These are phyloP conservation scores for Cryptocheilus praepositus DNA, from an alignment of 2,888 invertebrate genomes.

Conservation along the genomic window DNA sequence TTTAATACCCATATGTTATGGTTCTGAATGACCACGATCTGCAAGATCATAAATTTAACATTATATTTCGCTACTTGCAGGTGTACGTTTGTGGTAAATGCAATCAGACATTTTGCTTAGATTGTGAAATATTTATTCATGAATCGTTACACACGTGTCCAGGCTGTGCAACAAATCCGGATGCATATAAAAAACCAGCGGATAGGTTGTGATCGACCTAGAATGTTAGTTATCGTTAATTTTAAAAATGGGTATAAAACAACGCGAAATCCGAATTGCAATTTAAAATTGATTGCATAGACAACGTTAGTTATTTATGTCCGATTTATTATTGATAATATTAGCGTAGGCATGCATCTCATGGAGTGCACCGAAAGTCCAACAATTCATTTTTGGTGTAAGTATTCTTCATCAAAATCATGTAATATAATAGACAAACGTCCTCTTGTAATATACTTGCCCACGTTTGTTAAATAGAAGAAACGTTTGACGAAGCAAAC, in stretches of 20 bases:
- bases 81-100: conserved; percentile 90
- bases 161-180: conserved; percentile 88
- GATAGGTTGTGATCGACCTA: conserved; percentile 33
- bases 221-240: no score
- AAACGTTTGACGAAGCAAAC: not conserved
- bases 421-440: not conserved
- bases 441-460: not conserved
- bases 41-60: not conserved
- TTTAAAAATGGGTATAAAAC: no score
- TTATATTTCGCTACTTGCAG: conserved; percentile 75
- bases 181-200: conserved; percentile 67
- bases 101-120: conserved; percentile 88
- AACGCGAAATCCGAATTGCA: no score
- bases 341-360: not conserved
- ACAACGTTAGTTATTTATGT: not conserved
- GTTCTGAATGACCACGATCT: not conserved
- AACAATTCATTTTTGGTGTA: not conserved
- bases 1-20: not conserved
- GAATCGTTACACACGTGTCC: conserved; percentile 97
- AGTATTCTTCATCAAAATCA: no score
- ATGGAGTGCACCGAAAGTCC: not conserved
- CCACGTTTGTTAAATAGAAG: conserved; percentile 2
- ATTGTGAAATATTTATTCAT: conserved; percentile 96
- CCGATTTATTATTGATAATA: not conserved
- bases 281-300: no score